Percentiles rank a stretch among this genome's conserved stretches.
phyloP scores from a whole-genome alignment of 2,888 invertebrate species.

The Leptopilina drosophilae region DNA sequence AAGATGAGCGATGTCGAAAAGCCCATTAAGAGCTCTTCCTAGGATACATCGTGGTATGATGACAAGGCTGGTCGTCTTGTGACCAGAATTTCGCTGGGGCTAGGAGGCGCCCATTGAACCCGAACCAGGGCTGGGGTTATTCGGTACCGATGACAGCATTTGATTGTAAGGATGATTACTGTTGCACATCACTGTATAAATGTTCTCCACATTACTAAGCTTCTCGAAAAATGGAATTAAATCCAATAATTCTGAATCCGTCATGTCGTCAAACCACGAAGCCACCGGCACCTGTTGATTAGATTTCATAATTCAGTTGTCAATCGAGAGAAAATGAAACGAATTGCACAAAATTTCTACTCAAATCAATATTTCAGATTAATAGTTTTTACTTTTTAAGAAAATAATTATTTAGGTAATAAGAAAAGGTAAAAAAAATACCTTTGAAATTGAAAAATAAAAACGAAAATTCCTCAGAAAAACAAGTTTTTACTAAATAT shows the following conservation, averaged over 20 bases:
- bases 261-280: constrained; percentile 99
- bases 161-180: constrained; percentile 90
- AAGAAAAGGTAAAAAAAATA: too few species aligned
- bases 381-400: too few species aligned
- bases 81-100: constrained; percentile 74
- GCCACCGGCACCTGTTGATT: constrained; percentile 93
- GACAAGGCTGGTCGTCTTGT: constrained; percentile 66
- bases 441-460: too few species aligned
- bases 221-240: constrained; percentile 99
- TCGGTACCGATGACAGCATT: constrained; percentile 65
- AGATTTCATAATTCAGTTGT: too few species aligned
- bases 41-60: constrained; percentile 71
- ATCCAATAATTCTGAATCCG: constrained; percentile 97
- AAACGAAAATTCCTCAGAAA: too few species aligned
- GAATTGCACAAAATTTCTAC: too few species aligned
- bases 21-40: constrained; percentile 69
- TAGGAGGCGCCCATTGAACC: constrained; percentile 74
- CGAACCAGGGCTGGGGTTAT: constrained; percentile 63
- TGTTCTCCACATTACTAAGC: constrained; percentile 97
- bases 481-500: too few species aligned
- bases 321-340: constrained; percentile 1
- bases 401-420: too few species aligned
- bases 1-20: constrained; percentile 68
- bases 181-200: constrained; percentile 95
- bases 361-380: too few species aligned